phyloP scores from a whole-genome alignment of 2,888 invertebrate species.

The Aleiodes testaceus region DNA sequence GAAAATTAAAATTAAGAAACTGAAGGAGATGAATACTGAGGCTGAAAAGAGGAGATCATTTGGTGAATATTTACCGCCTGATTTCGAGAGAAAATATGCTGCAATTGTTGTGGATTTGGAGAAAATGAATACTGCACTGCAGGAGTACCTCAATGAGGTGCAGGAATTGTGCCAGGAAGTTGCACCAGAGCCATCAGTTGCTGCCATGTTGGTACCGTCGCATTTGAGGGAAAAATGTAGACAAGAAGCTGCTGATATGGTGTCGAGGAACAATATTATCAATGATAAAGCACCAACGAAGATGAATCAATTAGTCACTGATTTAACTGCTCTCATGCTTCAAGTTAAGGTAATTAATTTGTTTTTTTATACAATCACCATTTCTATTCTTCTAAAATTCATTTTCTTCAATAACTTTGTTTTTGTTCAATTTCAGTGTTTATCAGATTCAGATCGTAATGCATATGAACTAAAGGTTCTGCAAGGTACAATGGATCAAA shows the following conservation, averaged over 20 bases:
- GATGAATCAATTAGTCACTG: constrained; percentile 86
- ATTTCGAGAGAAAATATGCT: constrained; percentile 94
- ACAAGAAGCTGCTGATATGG: constrained; percentile 87
- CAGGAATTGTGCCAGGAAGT: constrained; percentile 89
- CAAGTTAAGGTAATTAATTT: constrained; percentile 82
- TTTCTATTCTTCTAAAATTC: constrained; percentile 16
- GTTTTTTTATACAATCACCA: constrained; percentile 13
- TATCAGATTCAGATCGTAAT: constrained; percentile 87
- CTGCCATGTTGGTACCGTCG: constrained; percentile 91
- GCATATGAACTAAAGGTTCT: constrained; percentile 92
- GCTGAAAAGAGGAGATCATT: constrained; percentile 91
- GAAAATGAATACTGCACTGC: constrained; percentile 90
- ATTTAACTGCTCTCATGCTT: constrained; percentile 91
- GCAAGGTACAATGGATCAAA: constrained; percentile 93
- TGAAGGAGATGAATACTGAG: constrained; percentile 91
- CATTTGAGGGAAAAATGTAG: constrained; percentile 90
- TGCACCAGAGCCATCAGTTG: constrained; percentile 89
- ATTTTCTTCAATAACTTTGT: neutral
- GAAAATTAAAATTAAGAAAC: constrained; percentile 83
- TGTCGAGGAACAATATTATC: constrained; percentile 80
- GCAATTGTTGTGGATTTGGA: constrained; percentile 89
- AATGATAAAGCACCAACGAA: constrained; percentile 78
- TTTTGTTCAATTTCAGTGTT: constrained; percentile 72
- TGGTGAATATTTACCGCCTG: constrained; percentile 85
- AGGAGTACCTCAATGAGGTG: constrained; percentile 88